Base-by-base conservation (phyloP, 2,113 vertebrate species). In the Gasterosteus aculeatus region DNA sequence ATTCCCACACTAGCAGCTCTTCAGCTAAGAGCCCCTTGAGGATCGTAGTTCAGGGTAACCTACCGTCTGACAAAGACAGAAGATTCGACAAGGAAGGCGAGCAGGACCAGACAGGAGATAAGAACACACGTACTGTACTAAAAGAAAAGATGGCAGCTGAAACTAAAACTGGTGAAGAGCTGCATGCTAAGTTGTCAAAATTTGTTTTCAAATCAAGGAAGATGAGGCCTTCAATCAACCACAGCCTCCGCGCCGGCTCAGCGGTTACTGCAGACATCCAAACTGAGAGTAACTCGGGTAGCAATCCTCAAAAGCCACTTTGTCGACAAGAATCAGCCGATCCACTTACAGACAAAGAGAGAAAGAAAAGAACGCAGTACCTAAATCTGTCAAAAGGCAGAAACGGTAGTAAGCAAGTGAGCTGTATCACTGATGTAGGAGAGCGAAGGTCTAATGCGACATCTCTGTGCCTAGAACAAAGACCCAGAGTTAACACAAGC, bases 181-280 rank as follows among this genome's bases (percentile, higher is more conserved):
- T 91, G 1, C 81, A 53, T 16, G 18, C 12, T 10, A 89, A 83
- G 77, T 72, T 94, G 0, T 89, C 91, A 5, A 62, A 59, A 35
- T 95, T 94, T 53, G 79, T 44, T 7, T 94, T 94, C 69, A 89
- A 86, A 59, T 84, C 89, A 31, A 90, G 46, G 53, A 87, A 75
- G 31, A 73, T 57, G 39, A 82, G n/a, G 61, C 19, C 54, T 18
- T 59, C 16, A 22, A 31, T 65, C 35, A 66, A 18, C 19, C 19
- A 8, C 1, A 16, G 9, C 35, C 14, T 44, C 10, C 22, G 15
- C 6, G 14, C 8, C 22, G 7, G 41, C 31, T 54, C 61, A 38
- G 39, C 38, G 2, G 6, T 70, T 19, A 35, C 12, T 3, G 3
- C 26, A 51, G 51, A 41, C 19, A 11, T 42, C 42, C 47, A 68